phyloP scores from a whole-genome alignment of 2,113 vertebrate genomes.

The Rhinogobius similis region DNA sequence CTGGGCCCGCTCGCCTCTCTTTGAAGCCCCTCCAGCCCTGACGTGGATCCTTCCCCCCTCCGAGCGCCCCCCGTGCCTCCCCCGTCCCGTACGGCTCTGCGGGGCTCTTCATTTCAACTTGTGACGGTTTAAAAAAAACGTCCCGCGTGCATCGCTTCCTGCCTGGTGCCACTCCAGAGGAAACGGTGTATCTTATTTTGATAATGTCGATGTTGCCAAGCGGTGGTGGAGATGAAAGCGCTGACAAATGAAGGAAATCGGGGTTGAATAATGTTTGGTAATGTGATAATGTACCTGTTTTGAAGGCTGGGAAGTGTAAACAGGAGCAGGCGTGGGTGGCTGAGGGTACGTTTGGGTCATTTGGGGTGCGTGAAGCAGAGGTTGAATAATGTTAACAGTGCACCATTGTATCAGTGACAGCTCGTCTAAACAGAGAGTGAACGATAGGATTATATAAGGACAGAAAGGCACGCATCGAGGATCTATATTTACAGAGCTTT shows the following conservation, averaged over 20 bases:
- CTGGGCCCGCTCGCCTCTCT: conserved; percentile 25
- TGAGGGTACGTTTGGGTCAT: neutral
- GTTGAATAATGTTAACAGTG: neutral
- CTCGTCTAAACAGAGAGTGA: neutral
- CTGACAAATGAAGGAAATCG: conserved; percentile 60
- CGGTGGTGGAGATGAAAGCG: conserved; percentile 42
- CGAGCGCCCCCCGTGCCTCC: conserved; percentile 47
- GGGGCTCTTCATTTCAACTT: conserved; percentile 3
- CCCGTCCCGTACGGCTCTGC: conserved; percentile 31
- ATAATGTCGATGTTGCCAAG: conserved; percentile 47
- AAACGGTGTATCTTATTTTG: conserved; percentile 66
- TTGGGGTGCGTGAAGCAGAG: neutral
- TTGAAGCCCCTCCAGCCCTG: conserved; percentile 52
- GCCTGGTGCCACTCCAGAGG: conserved; percentile 59
- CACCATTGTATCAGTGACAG: conserved; percentile 10
- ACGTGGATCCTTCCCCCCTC: conserved; percentile 57
- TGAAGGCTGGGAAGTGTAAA: conserved; percentile 10
- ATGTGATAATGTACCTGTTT: conserved; percentile 41
- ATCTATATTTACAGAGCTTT: too few species aligned
- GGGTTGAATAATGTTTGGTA: conserved; percentile 9
- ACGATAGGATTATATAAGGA: neutral
- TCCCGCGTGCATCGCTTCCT: conserved; percentile 49
- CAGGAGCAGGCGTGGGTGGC: neutral
- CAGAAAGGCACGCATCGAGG: neutral
- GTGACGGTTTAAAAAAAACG: conserved; percentile 44